A percentile compares a stretch with the other conserved stretches of the same genome.
These are phyloP conservation scores for Myotis myotis DNA, from an alignment of 2,797 vertebrate species.

Conservation along the genomic window DNA sequence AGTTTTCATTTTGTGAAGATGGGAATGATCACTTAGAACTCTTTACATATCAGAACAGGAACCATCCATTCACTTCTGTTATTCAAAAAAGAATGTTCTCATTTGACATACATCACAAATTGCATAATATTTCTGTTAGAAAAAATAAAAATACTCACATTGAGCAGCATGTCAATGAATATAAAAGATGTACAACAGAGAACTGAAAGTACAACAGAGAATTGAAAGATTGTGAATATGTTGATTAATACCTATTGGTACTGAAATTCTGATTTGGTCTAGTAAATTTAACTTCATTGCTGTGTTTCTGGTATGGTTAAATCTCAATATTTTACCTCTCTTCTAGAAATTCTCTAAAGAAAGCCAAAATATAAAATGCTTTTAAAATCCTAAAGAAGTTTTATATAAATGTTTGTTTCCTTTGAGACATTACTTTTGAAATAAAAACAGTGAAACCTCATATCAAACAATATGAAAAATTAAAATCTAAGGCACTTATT, in stretches of 20 bases:
- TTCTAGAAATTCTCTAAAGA: slow-evolving; percentile 17
- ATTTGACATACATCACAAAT: background rate
- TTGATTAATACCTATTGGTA: background rate
- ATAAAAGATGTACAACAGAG: background rate
- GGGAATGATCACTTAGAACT: background rate
- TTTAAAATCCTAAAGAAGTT: slow-evolving; percentile 28
- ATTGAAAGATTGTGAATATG: background rate
- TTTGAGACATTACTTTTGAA: slow-evolving; percentile 48
- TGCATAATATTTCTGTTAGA: slow-evolving; percentile 10
- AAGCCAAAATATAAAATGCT: slow-evolving; percentile 19
- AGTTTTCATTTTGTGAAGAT: background rate
- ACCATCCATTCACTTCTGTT: background rate
- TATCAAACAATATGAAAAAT: background rate
- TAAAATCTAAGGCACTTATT: slow-evolving; percentile 38
- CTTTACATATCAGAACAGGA: background rate
- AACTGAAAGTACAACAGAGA: background rate
- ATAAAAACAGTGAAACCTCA: slow-evolving; percentile 26
- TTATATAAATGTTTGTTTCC: slow-evolving; percentile 48
- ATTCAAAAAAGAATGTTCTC: slow-evolving; percentile 7
- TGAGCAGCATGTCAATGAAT: background rate
- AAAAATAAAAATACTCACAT: slow-evolving; percentile 12
- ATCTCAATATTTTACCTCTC: slow-evolving; percentile 15
- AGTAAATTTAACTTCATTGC: slow-evolving; percentile 28
- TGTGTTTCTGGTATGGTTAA: background rate
- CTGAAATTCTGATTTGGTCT: slow-evolving; percentile 22